Base-by-base conservation (phyloP, 2,113 vertebrate species). In the Synodontis membranacea region DNA sequence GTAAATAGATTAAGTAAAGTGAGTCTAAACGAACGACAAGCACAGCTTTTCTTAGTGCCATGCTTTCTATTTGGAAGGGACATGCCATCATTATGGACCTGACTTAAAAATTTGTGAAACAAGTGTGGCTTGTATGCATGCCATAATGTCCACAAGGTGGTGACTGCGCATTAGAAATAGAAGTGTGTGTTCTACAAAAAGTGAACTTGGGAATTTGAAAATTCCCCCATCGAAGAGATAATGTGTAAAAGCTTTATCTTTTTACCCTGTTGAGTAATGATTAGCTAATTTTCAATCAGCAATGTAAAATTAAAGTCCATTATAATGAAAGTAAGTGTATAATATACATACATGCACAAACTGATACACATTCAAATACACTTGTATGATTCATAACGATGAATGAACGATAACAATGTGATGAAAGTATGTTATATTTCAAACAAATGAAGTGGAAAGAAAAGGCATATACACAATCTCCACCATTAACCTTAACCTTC, bases 81-180 rank as follows among this genome's bases (percentile, higher is more conserved):
- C 9, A 17, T 34, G 5, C 64, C 31, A 72, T 25, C 34, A 70
- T 19, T 34, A 66, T 1, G 5, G 31, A 34, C 5, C 21, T 21
- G 21, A 44, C 39, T 5, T 66, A 42, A 68, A 21, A 11, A 72
- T 12, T 3, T 6, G 5, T 44, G 42, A 44, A 31, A 2, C 0
- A 52, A 39, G 6, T 17, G 52, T 23, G 39, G 15, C 15, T 5
- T 84, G 56, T 64, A 78, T 10, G 21, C 72, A n/a, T 50, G 60
- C 28, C 10, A 81, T 46, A 25, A 82, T 21, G 68, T 37, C 85
- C 85, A 75, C 85, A 75, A 19, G 85, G 54, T 60, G 85, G 85
- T 19, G 52, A 48, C 79, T 60, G 66, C 75, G 54, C 19, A 34
- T 82, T 48, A 82, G 79, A 28, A 86, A 74, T 81, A 60, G 6